Base-by-base conservation (phyloP, 2,113 vertebrate genomes). In the Pitta sordida region DNA sequence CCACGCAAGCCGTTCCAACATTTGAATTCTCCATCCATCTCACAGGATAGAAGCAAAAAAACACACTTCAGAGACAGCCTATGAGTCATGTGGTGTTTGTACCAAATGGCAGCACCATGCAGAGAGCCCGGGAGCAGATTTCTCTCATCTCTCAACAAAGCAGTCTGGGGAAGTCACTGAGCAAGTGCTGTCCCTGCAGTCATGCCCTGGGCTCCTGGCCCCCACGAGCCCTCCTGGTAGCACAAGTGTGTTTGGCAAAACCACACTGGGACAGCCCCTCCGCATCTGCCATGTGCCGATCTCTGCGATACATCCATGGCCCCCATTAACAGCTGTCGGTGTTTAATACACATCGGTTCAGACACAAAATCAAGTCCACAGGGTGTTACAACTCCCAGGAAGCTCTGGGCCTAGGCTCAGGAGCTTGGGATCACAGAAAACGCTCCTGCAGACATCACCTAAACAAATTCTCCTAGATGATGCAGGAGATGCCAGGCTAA, bases 301-400 rank as follows among this genome's bases (percentile, higher is more conserved):
- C 58, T 71, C 78, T 14, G 52, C 0, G 0, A 29, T 15, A 36
- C 56, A 46, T 22, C 32, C 8, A 1, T 1, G 1, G 43, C 14
- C 37, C 48, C 46, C 23, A 2, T 5, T 3, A 58, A 48, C 69
- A 86, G 79, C 68, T 59, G 64, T 9, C 3, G 3, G 32, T 13
- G 58, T 26, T 51, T 15, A 67, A 30, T 7, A 56, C 21, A 34
- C 44, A 2, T 62, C 1, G 51, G 44, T 6, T 67, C 56, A n/a
- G 44, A 44, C 37, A 86, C 64, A 74, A 49, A 59, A n/a, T 13
- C 24, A 36, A 2, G 7, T 24, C 73, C 11, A 16, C 0, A 0
- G 32, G 15, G 15, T 49, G 49, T 6, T 65, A 58, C 51, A 63
- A 39, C 36, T 59, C 56, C 51, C 77, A 71, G 46, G 15, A 68